Evolutionary conservation across 2,888 invertebrate genomes (phyloP), one percentile per base, ranked within the genome.

Genomic region (Drosophila longiperda): DNA sequence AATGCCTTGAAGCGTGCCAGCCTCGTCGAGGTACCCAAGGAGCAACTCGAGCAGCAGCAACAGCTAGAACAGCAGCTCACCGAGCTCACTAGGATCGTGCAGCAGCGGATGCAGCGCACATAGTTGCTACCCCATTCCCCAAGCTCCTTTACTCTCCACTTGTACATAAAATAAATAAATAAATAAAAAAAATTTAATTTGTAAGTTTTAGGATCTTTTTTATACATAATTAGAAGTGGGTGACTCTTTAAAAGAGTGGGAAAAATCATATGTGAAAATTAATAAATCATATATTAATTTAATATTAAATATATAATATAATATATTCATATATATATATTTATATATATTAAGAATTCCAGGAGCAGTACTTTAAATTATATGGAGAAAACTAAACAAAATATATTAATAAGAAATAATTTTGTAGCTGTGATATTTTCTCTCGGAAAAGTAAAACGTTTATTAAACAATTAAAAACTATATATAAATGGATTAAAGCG

Each of bases 1-100:
- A 92, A 94, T 48, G 94, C 94, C 0, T 93, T 92, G 0, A 91
- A 90, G 32, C 90, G 92, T 17, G 89, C 92, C 0, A 93, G 93
- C 15, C 75, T 77, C 7, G 83, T 82, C 15, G 82, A 80, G 15
- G 68, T 76, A 33, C 71, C 80, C 6, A 63, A 66, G 8, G 90
- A 94, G 93, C 83, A 93, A 92, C 80, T 94, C 93, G 93, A 60
- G 1, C 67, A 85, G 67, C 65, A 93, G 91, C 78, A 94, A 93
- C 93, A 68, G 17, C 48, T 90, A 42, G 73, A 87, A 0, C 81
- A 86, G 8, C 66, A 76, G 64, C 77, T 91, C 26, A 68, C 74
- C 0, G 52, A 80, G n/a, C 65, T 86, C 23, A 80, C 86, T 12
- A 29, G 60, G 12, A 80, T 86, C 29, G 79, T 92, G 9, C 90